Percentiles rank a stretch among this genome's conserved stretches.
phyloP scores from a whole-genome alignment of 1,140 invertebrate species.

The Apocrypta bakeri region DNA sequence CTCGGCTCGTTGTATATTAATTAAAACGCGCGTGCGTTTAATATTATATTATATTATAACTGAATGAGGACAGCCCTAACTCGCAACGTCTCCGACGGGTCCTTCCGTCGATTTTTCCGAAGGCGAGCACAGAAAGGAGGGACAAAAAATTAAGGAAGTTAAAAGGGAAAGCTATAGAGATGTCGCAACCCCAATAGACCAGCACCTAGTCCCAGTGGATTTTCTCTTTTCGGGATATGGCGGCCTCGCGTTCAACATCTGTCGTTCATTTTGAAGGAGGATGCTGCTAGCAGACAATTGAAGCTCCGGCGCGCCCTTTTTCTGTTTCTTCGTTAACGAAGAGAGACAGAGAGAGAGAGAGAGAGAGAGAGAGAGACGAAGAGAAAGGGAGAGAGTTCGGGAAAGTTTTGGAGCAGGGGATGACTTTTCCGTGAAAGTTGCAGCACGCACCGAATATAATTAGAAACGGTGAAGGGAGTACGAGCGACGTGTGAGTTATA shows the following conservation, averaged over 20 bases:
- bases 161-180: conserved; percentile 52
- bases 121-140: neutral
- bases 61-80: too few species aligned
- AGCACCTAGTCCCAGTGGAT: conserved; percentile 60
- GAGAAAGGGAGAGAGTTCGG: neutral
- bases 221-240: conserved; percentile 55
- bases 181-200: conserved; percentile 55
- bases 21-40: too few species aligned
- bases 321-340: neutral
- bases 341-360: neutral
- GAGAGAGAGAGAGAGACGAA: neutral
- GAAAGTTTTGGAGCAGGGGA: neutral
- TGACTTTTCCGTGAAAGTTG: conserved; percentile 15
- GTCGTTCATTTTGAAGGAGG: conserved; percentile 63
- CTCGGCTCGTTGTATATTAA: too few species aligned
- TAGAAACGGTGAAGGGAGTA: conserved; percentile 10
- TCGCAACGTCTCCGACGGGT: neutral
- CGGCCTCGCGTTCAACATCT: conserved; percentile 64
- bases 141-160: conserved; percentile 58
- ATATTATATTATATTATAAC: too few species aligned
- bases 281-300: conserved; percentile 37
- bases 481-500: conserved; percentile 11
- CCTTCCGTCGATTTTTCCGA: neutral
- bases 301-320: conserved; percentile 36
- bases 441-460: conserved; percentile 39